Base-by-base conservation (phyloP, 2,888 invertebrate species). In the Nemotelus pantherinus region DNA sequence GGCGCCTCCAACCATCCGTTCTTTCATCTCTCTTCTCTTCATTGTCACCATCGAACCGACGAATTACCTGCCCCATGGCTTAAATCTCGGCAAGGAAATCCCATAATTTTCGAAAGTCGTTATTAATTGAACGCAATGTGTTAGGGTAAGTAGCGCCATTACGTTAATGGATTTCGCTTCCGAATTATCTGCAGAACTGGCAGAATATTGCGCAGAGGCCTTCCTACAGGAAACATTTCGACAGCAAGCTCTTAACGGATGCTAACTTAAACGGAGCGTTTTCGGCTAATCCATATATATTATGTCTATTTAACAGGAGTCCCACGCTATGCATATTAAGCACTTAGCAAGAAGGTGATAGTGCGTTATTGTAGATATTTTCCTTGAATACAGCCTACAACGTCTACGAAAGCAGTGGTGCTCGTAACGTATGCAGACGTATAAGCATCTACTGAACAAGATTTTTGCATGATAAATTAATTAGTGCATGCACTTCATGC, bases 111-210 rank as follows among this genome's bases (percentile, higher is more conserved):
- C 63, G 55, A 70, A 55, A 70, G 70, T 70, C 70, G 70, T 70
- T 70, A 70, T 70, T 70, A 70, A 70, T 70, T 70, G 70, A 70
- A 70, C 70, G 70, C 70, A 70, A 70, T 70, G 70, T 70, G 70
- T 70, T 70, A 70, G 70, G 55, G 70, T 70, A 70, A 70, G 70
- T 55, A 70, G 70, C 70, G 70, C 70, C 70, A 70, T 70, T 70
- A 70, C 70, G 43, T 39, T 70, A 70, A 70, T 70, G 70, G 70
- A 70, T 70, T 70, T 70, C 70, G 41, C 70, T 55, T 39, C 10
- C 70, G 55, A 41, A 70, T 41, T 55, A 41, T 70, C 9, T 48
- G 5, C 48, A 39, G 25, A 67, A 47, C 67, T 4, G 63, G n/a
- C n/a, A 55, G 70, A 55, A 70, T 55, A 55, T 55, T 55, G 3